These are phyloP conservation scores for Teleopsis dalmanni DNA, from an alignment of 1,140 invertebrate species.

Conservation along the genomic window DNA sequence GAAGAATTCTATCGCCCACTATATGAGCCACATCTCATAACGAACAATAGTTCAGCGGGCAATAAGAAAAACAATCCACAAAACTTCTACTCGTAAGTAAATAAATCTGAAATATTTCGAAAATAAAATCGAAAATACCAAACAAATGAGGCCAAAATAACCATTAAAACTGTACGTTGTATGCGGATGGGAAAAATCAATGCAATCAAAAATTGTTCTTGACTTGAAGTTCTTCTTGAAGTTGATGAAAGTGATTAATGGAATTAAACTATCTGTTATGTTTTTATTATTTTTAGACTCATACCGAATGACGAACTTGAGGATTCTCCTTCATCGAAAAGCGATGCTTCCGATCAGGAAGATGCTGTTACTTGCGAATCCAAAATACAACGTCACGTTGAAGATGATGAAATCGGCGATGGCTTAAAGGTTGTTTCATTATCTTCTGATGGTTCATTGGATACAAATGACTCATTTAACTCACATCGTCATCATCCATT, in stretches of 20 bases:
- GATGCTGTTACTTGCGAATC: constrained; percentile 18
- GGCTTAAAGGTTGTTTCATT: constrained; percentile 35
- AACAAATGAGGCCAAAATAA: not conserved
- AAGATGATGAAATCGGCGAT: constrained; percentile 45
- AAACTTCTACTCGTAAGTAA: constrained; percentile 63
- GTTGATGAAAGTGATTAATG: too few relatives aligned
- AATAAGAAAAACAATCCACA: constrained; percentile 47
- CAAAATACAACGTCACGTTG: constrained; percentile 27
- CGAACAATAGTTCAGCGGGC: constrained; percentile 57
- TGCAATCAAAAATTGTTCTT: too few relatives aligned
- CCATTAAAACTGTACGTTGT: too few relatives aligned
- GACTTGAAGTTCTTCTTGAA: too few relatives aligned
- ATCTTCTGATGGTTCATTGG: constrained; percentile 31
- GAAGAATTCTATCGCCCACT: constrained; percentile 77
- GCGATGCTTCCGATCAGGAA: constrained; percentile 50
- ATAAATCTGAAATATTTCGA: not conserved
- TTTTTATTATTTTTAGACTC: too few relatives aligned
- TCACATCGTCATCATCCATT: constrained; percentile 38
- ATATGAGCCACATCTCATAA: constrained; percentile 63
- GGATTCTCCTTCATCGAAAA: constrained; percentile 69
- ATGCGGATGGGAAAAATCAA: too few relatives aligned
- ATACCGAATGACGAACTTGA: constrained; percentile 48
- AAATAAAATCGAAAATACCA: not conserved
- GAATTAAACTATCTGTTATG: too few relatives aligned
- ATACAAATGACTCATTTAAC: constrained; percentile 38